phyloP scores from a whole-genome alignment of 2,113 vertebrate genomes.

The Pipra filicauda region DNA sequence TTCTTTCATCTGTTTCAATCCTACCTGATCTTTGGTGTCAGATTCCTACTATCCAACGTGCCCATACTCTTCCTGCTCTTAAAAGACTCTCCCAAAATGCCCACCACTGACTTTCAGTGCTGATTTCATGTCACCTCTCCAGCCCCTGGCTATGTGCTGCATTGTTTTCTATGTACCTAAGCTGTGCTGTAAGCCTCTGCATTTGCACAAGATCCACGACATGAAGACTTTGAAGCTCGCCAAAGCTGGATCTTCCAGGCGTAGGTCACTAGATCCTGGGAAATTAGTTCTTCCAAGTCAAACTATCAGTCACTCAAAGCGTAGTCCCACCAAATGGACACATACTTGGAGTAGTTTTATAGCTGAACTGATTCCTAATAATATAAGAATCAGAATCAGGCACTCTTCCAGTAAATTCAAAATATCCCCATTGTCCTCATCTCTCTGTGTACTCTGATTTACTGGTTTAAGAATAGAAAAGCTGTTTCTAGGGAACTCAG shows the following conservation, averaged over 20 bases:
- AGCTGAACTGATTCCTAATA: not conserved
- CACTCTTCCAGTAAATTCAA: not conserved
- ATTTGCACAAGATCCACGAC: not conserved
- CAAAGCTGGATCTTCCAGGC: not conserved
- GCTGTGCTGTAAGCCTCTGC: not conserved
- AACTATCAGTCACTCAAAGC: not conserved
- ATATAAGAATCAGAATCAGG: not conserved
- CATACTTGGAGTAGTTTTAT: not conserved
- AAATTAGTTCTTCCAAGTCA: not conserved
- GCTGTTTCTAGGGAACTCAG: not conserved
- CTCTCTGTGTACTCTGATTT: not conserved
- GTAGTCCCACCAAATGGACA: not conserved
- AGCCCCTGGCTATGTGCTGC: not conserved
- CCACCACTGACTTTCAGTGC: not conserved
- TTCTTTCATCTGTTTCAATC: not conserved
- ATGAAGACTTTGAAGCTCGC: not conserved
- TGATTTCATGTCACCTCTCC: not conserved
- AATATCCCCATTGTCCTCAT: not conserved
- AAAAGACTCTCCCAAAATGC: not conserved
- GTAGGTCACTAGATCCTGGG: not conserved
- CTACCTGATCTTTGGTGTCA: not conserved
- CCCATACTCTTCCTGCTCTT: not conserved
- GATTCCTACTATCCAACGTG: not conserved
- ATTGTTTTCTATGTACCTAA: not conserved
- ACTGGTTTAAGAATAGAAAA: not conserved